Percentiles rank a stretch among this genome's conserved stretches.
These are phyloP conservation scores for Saccopteryx bilineata DNA, from an alignment of 2,113 vertebrate genomes.

Conservation along the genomic window DNA sequence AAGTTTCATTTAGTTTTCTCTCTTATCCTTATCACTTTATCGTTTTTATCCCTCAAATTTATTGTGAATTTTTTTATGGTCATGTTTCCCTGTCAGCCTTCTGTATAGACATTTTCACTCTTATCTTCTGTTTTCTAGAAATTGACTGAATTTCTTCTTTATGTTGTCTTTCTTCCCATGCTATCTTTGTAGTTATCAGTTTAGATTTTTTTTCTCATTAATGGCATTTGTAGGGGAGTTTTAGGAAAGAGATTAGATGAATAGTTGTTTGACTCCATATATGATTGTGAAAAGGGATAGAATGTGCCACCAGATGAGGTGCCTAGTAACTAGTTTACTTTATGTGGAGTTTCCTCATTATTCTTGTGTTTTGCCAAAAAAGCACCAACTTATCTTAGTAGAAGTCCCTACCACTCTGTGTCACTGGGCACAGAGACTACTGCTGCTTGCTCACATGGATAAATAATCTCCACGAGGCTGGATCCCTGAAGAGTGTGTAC, in stretches of 20 bases:
- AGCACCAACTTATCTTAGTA: neutral
- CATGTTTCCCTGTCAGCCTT: neutral
- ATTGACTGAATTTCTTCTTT: too few relatives aligned
- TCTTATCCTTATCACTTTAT: neutral
- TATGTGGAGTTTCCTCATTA: neutral
- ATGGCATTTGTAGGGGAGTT: too few relatives aligned
- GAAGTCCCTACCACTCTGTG: neutral
- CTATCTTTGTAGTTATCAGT: too few relatives aligned
- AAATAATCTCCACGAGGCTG: neutral
- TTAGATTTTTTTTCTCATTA: too few relatives aligned
- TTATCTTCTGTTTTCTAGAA: too few relatives aligned
- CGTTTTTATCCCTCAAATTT: neutral
- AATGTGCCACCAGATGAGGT: neutral
- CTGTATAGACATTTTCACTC: neutral
- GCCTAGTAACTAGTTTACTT: neutral
- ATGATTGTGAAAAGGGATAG: neutral
- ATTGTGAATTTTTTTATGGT: neutral
- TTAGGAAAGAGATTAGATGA: too few relatives aligned
- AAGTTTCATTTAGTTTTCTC: neutral
- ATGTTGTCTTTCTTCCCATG: too few relatives aligned
- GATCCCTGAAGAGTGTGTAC: neutral
- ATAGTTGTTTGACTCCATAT: too few relatives aligned
- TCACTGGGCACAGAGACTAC: neutral
- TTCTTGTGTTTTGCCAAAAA: neutral
- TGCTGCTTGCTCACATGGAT: neutral